Evolutionary conservation across 2,888 invertebrate genomes (phyloP), one percentile per base, ranked within the genome.

Genomic region (Scaptomyza cyrtandrae): DNA sequence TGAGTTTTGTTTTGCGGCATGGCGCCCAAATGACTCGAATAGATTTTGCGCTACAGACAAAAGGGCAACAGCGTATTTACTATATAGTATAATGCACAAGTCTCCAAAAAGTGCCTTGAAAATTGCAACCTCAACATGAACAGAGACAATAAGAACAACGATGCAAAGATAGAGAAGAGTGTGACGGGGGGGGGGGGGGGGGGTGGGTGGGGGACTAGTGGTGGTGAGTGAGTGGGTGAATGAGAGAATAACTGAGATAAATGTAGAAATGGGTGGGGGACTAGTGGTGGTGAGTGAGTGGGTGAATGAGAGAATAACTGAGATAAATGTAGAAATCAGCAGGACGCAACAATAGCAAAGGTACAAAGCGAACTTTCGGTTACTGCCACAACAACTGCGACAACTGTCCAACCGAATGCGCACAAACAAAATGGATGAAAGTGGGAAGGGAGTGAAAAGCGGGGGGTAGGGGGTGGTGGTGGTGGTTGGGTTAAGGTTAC

Each of bases 371-470:
- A 86, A 82, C 76, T 79, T 78, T 79, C 72, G 62, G 41, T 16
- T 41, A 16, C 41, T 9, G 41, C 41, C 41, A 41, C 39, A 9
- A 39, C 62, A 65, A 66, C 88, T 71, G 76, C 79, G 74, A 81
- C 79, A 71, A 85, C 74, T 87, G 83, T 86, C 82, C 79, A 86
- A 65, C 76, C 79, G 71, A 83, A 71, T 82, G 83, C 83, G 77
- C 66, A 69, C 64, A 78, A 69, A 80, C 80, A 80, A 85, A 75
- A 43, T 52, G 49, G 68, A 43, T 53, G 50, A 66, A 43, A 48
- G 11, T 33, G n/a, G 31, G 54, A 41, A 56, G 53, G 13, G 13
- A 13, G 2, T 33, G 24, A 7, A 10, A n/a, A n/a, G n/a, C n/a
- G n/a, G n/a, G n/a, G n/a, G n/a, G n/a, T n/a, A n/a, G n/a, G n/a